These are phyloP conservation scores for Paradisaea rubra DNA, from an alignment of 2,113 vertebrate genomes.

Conservation along the genomic window DNA sequence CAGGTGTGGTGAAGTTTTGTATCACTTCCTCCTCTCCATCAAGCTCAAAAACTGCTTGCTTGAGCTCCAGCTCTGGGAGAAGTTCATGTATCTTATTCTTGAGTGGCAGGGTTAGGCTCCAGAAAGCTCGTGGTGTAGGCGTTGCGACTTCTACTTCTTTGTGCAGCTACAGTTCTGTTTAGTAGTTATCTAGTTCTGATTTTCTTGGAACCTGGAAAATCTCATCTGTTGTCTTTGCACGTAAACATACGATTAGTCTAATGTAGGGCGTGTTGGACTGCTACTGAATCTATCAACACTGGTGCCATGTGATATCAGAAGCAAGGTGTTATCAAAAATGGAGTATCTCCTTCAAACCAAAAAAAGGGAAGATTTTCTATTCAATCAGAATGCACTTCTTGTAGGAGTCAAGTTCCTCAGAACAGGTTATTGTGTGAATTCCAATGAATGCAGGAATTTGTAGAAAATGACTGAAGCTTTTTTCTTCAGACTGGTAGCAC, in stretches of 20 bases:
- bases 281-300: background rate
- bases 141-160: background rate
- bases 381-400: background rate
- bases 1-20: background rate
- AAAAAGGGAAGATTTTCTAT: background rate
- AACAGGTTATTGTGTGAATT: background rate
- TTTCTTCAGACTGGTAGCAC: background rate
- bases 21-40: background rate
- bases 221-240: background rate
- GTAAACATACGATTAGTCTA: background rate
- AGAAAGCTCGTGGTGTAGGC: background rate
- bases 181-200: background rate
- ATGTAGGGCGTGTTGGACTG: rapidly evolving
- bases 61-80: background rate
- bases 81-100: background rate
- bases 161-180: background rate
- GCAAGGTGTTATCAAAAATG: background rate
- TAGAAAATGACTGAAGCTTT: background rate
- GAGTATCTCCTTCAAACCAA: background rate
- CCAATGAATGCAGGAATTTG: background rate
- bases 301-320: background rate
- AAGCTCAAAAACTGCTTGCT: background rate
- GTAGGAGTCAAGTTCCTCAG: background rate
- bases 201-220: background rate
- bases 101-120: background rate